Base-by-base conservation (phyloP, 2,113 vertebrate genomes). In the Dendrocopos noguchii region DNA sequence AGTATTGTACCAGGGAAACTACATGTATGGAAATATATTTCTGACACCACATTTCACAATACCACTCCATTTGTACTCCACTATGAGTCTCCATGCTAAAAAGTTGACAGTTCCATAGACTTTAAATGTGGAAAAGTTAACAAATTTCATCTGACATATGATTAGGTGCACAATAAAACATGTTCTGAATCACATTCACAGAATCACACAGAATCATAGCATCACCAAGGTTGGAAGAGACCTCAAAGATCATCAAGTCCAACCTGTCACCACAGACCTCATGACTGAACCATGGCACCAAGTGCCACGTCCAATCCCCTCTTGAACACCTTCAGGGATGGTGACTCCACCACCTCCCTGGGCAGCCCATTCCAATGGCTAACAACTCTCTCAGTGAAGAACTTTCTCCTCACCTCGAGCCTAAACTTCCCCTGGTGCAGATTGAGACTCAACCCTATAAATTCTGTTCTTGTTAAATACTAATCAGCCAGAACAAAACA, bases 391-490 rank as follows among this genome's bases (percentile, higher is more conserved):
- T 39, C 39, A 39, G 39, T 39, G 39, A 39, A 39, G 39, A 39
- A 12, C 39, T 39, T 39, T 39, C 39, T 39, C 39, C 39, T 39
- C 39, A 39, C 39, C 39, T 39, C 10, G 39, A 39, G 39, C 39
- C 39, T 39, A 39, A 39, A 39, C 39, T 39, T 39, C 39, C 39
- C 39, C 39, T 39, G 10, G 39, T 10, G 10, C 39, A 39, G 39
- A 9, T 39, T 39, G 10, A 39, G 39, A 39, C 39, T 39, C 84
- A 93, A 65, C 67, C 61, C 24, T 79, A 91, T 52, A 84, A 93
- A 90, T 87, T 66, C 55, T 73, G 61, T 88, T 84, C 75, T 81
- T 61, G 50, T 89, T 93, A 90, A 91, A 88, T 89, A 79, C 46
- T 87, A 65, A 96, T 91, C 89, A 92, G 21, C 14, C n/a, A 87